phyloP scores from a whole-genome alignment of 92 coral and sea anemone species.

The Phenganax marumi region DNA sequence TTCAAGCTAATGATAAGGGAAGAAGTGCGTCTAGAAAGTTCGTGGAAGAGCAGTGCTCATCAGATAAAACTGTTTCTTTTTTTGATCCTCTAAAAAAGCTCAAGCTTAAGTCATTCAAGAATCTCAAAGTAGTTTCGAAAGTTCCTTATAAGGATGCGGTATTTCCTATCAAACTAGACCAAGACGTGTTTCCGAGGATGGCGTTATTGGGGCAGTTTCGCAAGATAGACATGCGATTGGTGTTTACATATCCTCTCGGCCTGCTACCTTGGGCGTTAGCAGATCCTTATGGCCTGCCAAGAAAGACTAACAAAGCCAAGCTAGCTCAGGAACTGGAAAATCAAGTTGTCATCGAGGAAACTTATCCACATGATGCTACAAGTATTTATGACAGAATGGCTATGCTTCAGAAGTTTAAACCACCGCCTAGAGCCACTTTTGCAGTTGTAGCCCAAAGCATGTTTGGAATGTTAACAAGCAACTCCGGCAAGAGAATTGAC shows the following conservation, averaged over 20 bases:
- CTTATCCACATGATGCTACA: conserved; percentile 46
- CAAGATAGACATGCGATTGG: conserved; percentile 37
- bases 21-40: conserved; percentile 23
- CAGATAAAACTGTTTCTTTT: conserved; percentile 17
- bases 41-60: conserved; percentile 21
- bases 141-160: conserved; percentile 15
- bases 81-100: conserved; percentile 33
- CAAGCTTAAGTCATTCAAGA: conserved; percentile 29
- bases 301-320: conserved; percentile 45
- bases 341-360: conserved; percentile 33
- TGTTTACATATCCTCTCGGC: conserved; percentile 51
- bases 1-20: conserved; percentile 29
- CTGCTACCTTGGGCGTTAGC: conserved; percentile 46
- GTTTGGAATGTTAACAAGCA: conserved; percentile 22
- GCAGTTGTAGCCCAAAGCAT: conserved; percentile 31
- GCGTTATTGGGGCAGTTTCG: conserved; percentile 48
- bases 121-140: conserved; percentile 25
- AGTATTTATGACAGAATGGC: conserved; percentile 54
- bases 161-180: conserved; percentile 40
- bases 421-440: conserved; percentile 30
- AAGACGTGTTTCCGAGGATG: conserved; percentile 45
- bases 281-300: conserved; percentile 17
- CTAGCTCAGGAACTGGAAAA: conserved; percentile 42
- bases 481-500: conserved; percentile 8
- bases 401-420: conserved; percentile 44